Base-by-base conservation (phyloP, 2,888 invertebrate genomes). In the Gisinianus flammeolus region DNA sequence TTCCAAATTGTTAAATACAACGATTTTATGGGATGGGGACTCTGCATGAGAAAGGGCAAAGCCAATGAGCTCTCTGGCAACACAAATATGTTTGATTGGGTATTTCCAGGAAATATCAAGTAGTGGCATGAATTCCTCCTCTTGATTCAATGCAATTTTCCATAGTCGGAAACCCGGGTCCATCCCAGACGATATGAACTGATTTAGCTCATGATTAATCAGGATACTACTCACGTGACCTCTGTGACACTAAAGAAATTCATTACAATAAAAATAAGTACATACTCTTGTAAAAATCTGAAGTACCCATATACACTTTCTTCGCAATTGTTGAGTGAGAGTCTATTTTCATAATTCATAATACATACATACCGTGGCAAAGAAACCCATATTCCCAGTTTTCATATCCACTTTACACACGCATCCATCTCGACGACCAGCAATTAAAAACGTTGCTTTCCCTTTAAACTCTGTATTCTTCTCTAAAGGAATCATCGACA, bases 51-150 rank as follows among this genome's bases (percentile, higher is more conserved):
- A 78, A 2, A 85, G 73, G 1, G 83, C 81, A 64, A 85, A 83
- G 30, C 81, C 81, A 33, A 85, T 73, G 6, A 81, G 78, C 78
- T 84, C 83, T 54, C 84, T 68, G 28, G 83, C 79, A 16, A 81
- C 19, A 4, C 80, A 68, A 16, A 81, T 79, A n/a, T 82, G 81
- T 22, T 64, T 33, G 3, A 85, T 81, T 0, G 85, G 81, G 69
- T 71, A 80, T 52, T 83, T 82, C 85, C 85, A 85, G 0, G 82
- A 72, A 31, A 84, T 80, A 31, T 85, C 84, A 12, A 85, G 73
- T n/a, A 85, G 79, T 0, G 85, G 85, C 0, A 82, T 67, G 66
- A 84, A 84, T n/a, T 85, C 85, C 12, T 83, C 84, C 0, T 82
- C 82, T 69, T 81, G 77, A 30, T 79, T 79, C 0, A 81, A 1